Evolutionary conservation across 2,797 vertebrate genomes (phyloP), one percentile per base, ranked within the genome.

Genomic region (Gouania willdenowi): DNA sequence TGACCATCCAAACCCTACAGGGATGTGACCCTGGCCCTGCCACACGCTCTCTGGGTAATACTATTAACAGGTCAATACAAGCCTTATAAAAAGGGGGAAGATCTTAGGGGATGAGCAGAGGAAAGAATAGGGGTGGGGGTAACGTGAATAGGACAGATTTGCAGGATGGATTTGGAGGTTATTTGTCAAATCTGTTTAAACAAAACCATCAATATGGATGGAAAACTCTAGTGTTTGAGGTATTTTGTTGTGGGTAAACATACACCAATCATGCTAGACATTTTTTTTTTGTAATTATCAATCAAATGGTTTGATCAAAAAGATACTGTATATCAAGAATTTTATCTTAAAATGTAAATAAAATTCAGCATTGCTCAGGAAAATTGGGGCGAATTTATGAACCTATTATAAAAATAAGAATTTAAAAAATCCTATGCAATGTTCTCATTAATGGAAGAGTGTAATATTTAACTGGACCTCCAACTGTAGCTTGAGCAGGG

Each of bases 21-120:
- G 70, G 82, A 81, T 60, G 66, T 72, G 75, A 77, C 71, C 89
- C 88, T 83, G 75, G 82, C 86, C 79, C 78, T 59, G 80, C 72
- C 62, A 85, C 83, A 79, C 75, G 66, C 82, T 81, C 79, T 47
- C 62, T 62, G 76, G 75, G 82, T 83, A 86, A 85, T 81, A 68
- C 65, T 70, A 81, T 86, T 82, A 86, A 72, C 68, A 73, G 72
- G 77, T 87, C 84, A 78, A 86, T 88, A 81, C 44, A 41, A 40
- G 38, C 60, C 61, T 11, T 26, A 58, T 50, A 59, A 64, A 49
- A 55, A 26, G 26, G 36, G 49, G 44, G 36, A 28, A 12, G 33
- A 23, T 37, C 50, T 37, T 39, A 32, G 40, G 74, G 40, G 48
- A 69, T 43, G 63, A 46, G 42, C 25, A 59, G 19, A 63, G 67